Evolutionary conservation across 2,888 invertebrate genomes (phyloP).

Genomic region (Amblyjoppa proteus): DNA sequence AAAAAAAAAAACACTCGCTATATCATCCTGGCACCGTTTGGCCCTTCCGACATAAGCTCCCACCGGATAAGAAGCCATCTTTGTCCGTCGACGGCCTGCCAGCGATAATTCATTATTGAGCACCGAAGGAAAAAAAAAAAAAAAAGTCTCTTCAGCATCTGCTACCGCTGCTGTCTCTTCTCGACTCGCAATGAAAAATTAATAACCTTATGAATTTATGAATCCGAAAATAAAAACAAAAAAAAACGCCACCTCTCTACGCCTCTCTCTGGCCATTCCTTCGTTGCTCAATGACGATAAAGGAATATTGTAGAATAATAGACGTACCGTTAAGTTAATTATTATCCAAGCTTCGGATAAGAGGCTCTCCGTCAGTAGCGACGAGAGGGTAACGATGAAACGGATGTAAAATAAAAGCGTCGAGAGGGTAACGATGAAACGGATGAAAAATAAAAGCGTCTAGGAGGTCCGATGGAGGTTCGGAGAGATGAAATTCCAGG

Average conservation of each 20-base stretch:
- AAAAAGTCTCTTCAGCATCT: conserved; percentile 13
- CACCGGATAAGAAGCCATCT: not conserved
- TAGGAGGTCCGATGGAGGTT: not conserved
- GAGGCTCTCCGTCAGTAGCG: not conserved
- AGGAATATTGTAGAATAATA: conserved; percentile 15
- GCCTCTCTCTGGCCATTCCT: not conserved
- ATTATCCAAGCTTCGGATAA: not conserved
- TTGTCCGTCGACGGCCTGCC: not conserved
- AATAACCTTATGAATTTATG: conserved; percentile 27
- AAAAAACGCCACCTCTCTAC: not conserved
- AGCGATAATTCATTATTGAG: conserved; percentile 39
- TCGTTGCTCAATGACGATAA: not conserved
- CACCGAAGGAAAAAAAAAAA: not conserved
- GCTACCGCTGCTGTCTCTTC: not conserved
- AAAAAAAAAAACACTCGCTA: conserved; percentile 6
- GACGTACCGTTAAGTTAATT: not conserved
- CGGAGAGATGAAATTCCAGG: conserved; percentile 2
- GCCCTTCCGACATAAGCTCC: conserved; percentile 22
- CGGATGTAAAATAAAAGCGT: not conserved
- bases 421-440: not conserved
- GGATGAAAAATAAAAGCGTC: conserved; percentile 10
- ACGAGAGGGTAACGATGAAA: not conserved
- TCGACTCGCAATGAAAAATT: conserved; percentile 6
- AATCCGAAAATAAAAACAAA: conserved; percentile 1
- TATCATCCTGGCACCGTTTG: conserved; percentile 5